Percentiles rank a stretch among this genome's conserved stretches.
These are phyloP conservation scores for Drymonia ruficornis DNA, from an alignment of 2,888 invertebrate genomes.

Conservation along the genomic window DNA sequence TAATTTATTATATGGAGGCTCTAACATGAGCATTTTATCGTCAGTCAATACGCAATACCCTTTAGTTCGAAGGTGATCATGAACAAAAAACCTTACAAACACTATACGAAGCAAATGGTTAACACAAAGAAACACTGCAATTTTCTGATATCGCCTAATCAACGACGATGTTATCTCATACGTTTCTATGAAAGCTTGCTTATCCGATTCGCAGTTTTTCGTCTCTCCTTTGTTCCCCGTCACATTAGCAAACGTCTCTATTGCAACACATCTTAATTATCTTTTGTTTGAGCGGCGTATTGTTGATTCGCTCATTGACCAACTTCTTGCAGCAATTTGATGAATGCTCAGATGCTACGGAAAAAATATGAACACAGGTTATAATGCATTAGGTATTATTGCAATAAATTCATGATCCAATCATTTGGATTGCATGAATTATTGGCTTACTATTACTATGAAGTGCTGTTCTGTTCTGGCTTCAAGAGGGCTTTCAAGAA, in stretches of 20 bases:
- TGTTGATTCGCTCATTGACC: conserved; percentile 67
- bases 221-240: conserved; percentile 36
- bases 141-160: background rate
- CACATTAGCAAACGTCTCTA: conserved; percentile 34
- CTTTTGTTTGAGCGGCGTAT: conserved; percentile 65
- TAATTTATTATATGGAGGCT: too few species aligned
- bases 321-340: conserved; percentile 53
- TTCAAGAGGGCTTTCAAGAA: too few species aligned
- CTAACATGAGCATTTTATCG: too few species aligned
- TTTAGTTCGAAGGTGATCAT: too few species aligned
- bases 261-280: conserved; percentile 53
- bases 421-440: too few species aligned
- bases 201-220: conserved; percentile 38
- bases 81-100: too few species aligned
- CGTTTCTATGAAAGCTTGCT: conserved; percentile 27
- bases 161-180: conserved; percentile 9
- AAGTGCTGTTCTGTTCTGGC: too few species aligned
- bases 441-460: too few species aligned
- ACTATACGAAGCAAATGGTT: too few species aligned
- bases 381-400: background rate
- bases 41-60: too few species aligned
- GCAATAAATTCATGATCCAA: background rate
- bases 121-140: background rate
- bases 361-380: conserved; percentile 16
- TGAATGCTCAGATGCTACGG: conserved; percentile 21